Evolutionary conservation across 2,113 vertebrate species (phyloP).

Genomic region (Triplophysa dalaica): DNA sequence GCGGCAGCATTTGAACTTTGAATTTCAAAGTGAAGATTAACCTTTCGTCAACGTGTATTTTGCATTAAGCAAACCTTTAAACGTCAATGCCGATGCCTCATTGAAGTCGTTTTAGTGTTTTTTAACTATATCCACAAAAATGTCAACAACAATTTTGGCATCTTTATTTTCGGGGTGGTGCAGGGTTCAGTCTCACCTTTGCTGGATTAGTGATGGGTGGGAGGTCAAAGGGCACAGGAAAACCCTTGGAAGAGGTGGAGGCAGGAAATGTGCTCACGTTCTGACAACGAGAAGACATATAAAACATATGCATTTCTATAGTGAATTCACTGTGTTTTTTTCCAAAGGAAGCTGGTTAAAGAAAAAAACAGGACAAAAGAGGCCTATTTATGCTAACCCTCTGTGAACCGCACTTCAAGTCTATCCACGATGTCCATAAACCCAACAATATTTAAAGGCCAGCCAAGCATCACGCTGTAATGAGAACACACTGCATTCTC

Average conservation of each 20-base stretch:
- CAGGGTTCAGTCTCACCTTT: slow-evolving; percentile 76
- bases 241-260: slow-evolving; percentile 66
- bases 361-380: background rate
- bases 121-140: background rate
- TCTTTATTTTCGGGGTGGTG: background rate
- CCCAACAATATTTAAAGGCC: background rate
- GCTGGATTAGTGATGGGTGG: slow-evolving; percentile 83
- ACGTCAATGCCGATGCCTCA: background rate
- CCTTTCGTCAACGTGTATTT: slow-evolving; percentile 19
- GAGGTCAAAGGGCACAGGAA: slow-evolving; percentile 92
- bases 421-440: background rate
- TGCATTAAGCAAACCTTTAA: slow-evolving; percentile 22
- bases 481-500: background rate
- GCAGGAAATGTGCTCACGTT: slow-evolving; percentile 74
- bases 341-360: no score
- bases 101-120: background rate
- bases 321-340: no score
- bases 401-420: background rate
- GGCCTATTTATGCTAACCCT: background rate
- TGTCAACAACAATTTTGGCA: background rate
- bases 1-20: background rate
- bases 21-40: slow-evolving; percentile 28
- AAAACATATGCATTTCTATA: background rate
- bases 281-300: slow-evolving; percentile 52
- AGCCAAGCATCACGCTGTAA: background rate